Evolutionary conservation across 1,140 invertebrate genomes (phyloP), one percentile per base, ranked within the genome.

Genomic region (Procambarus virginalis): DNA sequence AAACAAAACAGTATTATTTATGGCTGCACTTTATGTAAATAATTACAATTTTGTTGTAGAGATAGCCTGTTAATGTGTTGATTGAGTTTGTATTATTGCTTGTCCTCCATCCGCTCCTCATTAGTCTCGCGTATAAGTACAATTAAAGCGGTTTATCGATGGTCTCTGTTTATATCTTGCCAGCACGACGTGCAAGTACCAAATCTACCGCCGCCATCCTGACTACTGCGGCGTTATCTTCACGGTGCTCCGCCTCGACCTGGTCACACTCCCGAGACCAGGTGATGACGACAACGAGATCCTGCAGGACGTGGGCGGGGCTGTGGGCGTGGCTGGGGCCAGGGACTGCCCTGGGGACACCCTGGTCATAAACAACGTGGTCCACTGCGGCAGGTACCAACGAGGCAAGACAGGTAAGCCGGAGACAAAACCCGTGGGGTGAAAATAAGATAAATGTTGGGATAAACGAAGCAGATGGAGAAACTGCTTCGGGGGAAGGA

Each of bases 181-280:
- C 87, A 89, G 87, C 70, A 76, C 68, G 34, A 77, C 80, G 6
- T 89, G 87, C 55, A 77, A n/a, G n/a, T 89, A 89, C 55, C 80
- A 89, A 34, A 89, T 89, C 70, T 83, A 83, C 81, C 80, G 80
- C 5, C 87, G 87, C 5, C 73, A 83, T 17, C 80, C 80, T 10
- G 81, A 89, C 51, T 49, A 76, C 70, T 89, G 87, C 73, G 87
- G 87, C n/a, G 87, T 89, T 12, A 70, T 81, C 14, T 83, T 89
- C 68, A 89, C 87, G 1, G 87, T 89, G 3, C 46, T 89, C 8
- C 80, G 87, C 17, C 87, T 89, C 79, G 87, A 89, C 73, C 73
- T 89, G 10, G 86, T 78, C 46, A 60, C 68, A 12, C 79, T 68
- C n/a, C 46, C 51, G 8, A 48, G 3, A 45, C 14, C 48, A 6